Evolutionary conservation across 2,888 invertebrate species (phyloP), one percentile per base, ranked within the genome.

Genomic region (Malthinus flaveolus): DNA sequence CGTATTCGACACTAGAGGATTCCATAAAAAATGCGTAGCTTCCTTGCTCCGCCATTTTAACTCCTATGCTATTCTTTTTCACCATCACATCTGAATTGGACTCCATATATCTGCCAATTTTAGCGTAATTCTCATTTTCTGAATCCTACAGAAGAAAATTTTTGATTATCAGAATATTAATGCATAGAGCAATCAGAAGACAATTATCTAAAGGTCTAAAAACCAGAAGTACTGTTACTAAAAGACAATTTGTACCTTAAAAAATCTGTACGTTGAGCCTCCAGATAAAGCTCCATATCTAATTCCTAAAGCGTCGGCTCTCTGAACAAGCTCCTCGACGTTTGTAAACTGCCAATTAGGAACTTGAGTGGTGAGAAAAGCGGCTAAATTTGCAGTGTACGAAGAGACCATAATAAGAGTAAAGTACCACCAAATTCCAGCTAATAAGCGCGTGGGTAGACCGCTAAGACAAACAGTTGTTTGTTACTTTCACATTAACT

Each of bases 311-410:
- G 83, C 84, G 66, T 84, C 85, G 0, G 93, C 89, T 66, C 83
- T 85, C 68, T 84, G 85, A 0, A 92, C 89, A 56, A 97, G 81
- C 75, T 95, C 95, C 55, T 90, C 88, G 0, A 93, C 92, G 73
- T 85, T 88, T 69, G 89, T 85, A 46, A 91, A 89, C 0, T 87
- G 86, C 56, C 84, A 85, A 52, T 84, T 84, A 7, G 86, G 82
- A 0, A 85, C 85, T 76, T 95, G 94, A 0, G 93, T 87, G 0
- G 95, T 94, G 9, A 95, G 80, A 73, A 93, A 95, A 1, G 95
- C 95, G 36, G 95, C 94, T 63, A 95, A 82, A 78, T 95, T 95
- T 8, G 95, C 95, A 0, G 94, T 94, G 73, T 95, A 95, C 0
- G 94, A 93, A 1, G 89, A 86, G 1, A 91, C 89, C 84, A 92